A percentile compares a stretch with the other conserved stretches of the same genome.
Evolutionary conservation across 2,113 vertebrate species (phyloP).

Genomic region (Halichoeres trimaculatus): DNA sequence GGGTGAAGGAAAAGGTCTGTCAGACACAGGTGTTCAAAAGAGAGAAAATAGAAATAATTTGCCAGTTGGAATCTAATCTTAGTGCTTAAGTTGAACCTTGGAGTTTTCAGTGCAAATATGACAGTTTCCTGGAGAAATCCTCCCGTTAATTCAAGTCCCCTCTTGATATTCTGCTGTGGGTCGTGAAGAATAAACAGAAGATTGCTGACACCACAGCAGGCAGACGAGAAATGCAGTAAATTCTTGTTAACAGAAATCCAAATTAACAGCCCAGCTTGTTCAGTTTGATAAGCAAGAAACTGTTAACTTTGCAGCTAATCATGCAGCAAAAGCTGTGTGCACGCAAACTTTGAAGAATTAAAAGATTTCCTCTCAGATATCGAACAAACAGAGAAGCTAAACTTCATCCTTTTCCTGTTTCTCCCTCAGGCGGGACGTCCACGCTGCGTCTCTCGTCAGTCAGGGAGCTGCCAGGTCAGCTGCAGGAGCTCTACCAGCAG

Average conservation of each 20-base stretch:
- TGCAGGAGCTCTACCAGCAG: constrained; percentile 95
- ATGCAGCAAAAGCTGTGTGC: not conserved
- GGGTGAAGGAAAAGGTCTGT: not conserved
- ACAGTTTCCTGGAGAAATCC: not conserved
- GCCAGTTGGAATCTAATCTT: too few relatives aligned
- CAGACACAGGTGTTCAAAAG: not conserved
- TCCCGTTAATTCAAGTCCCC: not conserved
- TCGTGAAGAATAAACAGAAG: constrained; percentile 5
- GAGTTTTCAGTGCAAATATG: not conserved
- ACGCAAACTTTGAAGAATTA: not conserved
- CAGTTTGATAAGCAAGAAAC: not conserved
- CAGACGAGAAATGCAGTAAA: not conserved
- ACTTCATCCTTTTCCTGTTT: constrained; percentile 7
- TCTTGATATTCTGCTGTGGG: not conserved
- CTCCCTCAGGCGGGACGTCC: constrained; percentile 85
- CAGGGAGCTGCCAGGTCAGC: constrained; percentile 90
- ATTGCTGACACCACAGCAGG: not conserved
- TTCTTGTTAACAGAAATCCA: not conserved
- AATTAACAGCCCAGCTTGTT: not conserved
- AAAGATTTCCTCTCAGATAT: not conserved
- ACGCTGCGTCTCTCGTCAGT: constrained; percentile 92
- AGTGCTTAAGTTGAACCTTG: not conserved
- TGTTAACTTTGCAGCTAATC: not conserved
- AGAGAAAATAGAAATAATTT: not conserved
- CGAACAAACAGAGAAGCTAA: not conserved